phyloP scores from a whole-genome alignment of 2,113 vertebrate genomes.

The Chroicocephalus ridibundus region DNA sequence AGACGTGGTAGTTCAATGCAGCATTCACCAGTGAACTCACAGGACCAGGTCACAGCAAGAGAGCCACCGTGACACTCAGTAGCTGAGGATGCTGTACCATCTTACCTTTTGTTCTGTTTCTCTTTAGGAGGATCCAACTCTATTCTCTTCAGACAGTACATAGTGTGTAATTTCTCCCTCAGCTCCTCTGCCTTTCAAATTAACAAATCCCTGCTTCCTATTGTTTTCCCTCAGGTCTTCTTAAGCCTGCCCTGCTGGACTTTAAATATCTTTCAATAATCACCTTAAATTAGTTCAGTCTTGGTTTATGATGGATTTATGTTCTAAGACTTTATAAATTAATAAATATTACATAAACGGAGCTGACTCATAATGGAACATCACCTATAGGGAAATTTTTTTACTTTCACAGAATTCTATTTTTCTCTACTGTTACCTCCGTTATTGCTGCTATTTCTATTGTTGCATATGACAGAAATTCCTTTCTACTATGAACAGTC shows the following conservation, averaged over 20 bases:
- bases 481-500: background rate
- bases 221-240: background rate
- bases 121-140: background rate
- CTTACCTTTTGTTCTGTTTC: background rate
- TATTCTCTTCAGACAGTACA: background rate
- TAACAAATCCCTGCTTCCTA: background rate
- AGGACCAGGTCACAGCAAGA: background rate
- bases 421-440: background rate
- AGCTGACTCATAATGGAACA: background rate
- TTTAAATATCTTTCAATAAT: slow-evolving; percentile 8
- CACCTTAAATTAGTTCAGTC: background rate
- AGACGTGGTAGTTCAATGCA: background rate
- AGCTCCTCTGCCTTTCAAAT: background rate
- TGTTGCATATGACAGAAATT: background rate
- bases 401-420: background rate
- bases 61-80: background rate
- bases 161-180: background rate
- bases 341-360: background rate
- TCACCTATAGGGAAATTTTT: background rate
- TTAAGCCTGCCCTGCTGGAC: background rate
- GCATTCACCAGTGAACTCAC: background rate
- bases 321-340: background rate
- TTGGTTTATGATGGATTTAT: background rate
- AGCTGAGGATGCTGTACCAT: background rate
- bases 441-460: background rate